Evolutionary conservation across 2,888 invertebrate species (phyloP).

Genomic region (Caenorhabditis doughertyi): DNA sequence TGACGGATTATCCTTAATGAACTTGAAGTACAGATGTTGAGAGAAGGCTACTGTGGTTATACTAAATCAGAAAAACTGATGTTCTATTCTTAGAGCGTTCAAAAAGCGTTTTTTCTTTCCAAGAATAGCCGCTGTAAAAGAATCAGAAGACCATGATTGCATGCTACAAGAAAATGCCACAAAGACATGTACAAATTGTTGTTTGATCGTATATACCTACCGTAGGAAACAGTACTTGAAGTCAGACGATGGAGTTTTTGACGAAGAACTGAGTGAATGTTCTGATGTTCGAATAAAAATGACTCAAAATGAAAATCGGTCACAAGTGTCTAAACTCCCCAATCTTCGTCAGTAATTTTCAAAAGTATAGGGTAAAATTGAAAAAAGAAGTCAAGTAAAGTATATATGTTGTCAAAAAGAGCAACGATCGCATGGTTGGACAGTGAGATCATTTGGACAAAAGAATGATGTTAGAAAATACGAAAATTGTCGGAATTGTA

Average conservation of each 20-base stretch:
- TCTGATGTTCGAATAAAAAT: slow-evolving; percentile 21
- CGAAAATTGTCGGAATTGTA: not conserved
- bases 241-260: not conserved
- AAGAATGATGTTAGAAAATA: not conserved
- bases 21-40: no score
- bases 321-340: slow-evolving; percentile 13
- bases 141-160: no score
- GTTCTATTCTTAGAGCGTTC: no score
- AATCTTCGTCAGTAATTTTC: not conserved
- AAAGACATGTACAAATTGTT: no score
- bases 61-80: no score
- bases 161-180: no score
- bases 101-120: no score
- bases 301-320: slow-evolving; percentile 10
- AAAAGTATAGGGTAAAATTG: slow-evolving; percentile 3
- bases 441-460: not conserved
- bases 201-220: no score
- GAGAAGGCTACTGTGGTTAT: no score
- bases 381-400: slow-evolving; percentile 2
- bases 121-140: no score
- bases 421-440: slow-evolving; percentile 3
- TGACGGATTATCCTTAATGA: no score
- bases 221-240: not conserved
- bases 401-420: slow-evolving; percentile 10
- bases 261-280: not conserved